These are phyloP conservation scores for Artibeus lituratus DNA, from an alignment of 2,797 vertebrate genomes.

Conservation along the genomic window DNA sequence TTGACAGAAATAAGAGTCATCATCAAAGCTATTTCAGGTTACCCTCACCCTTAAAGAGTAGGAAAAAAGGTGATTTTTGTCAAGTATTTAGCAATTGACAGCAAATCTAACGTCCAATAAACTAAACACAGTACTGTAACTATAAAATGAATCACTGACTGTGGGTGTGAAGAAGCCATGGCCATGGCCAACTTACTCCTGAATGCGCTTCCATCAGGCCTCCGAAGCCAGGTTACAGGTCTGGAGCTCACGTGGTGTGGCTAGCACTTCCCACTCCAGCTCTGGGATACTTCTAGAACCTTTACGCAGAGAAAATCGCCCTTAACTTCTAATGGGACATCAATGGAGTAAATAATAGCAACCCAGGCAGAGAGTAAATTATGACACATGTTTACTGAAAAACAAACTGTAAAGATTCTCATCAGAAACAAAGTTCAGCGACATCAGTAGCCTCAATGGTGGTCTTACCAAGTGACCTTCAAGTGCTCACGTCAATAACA, in stretches of 20 bases:
- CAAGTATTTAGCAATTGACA: slow-evolving; percentile 1
- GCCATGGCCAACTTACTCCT: not conserved
- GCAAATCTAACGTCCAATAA: not conserved
- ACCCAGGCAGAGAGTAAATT: not conserved
- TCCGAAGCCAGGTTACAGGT: not conserved
- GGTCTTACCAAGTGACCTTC: not conserved
- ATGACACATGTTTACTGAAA: not conserved
- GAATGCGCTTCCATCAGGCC: not conserved
- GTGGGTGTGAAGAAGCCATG: not conserved
- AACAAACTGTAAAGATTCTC: not conserved
- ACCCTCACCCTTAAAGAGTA: not conserved
- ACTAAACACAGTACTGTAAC: not conserved
- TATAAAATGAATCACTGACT: not conserved
- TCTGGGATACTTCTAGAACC: not conserved
- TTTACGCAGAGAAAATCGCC: not conserved
- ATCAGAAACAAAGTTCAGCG: not conserved
- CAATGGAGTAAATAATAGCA: not conserved
- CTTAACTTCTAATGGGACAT: not conserved
- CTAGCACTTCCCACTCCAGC: not conserved
- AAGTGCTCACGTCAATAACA: not conserved
- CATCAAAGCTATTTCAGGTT: not conserved
- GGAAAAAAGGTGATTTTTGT: not conserved
- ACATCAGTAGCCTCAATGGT: not conserved
- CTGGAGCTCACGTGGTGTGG: not conserved
- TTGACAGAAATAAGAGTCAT: not conserved